Evolutionary conservation across 2,113 vertebrate species (phyloP), one percentile per base, ranked within the genome.

Genomic region (Apeltes quadracus): DNA sequence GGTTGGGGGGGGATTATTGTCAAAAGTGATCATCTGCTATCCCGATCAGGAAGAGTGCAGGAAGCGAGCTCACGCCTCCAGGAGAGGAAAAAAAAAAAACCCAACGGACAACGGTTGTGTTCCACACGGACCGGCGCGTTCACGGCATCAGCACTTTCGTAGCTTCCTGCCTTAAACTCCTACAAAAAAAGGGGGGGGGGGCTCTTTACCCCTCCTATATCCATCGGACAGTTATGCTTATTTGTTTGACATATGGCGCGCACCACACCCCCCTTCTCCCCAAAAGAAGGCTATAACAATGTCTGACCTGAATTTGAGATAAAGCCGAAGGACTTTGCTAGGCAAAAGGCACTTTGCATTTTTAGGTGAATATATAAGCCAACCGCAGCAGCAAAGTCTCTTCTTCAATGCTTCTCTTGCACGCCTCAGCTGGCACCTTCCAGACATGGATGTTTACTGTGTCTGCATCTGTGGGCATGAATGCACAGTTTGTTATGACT

Each of bases 261-360:
- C 82, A 88, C 87, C n/a, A n/a, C n/a, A n/a, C 82, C 83, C 63
- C 82, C 76, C 56, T 25, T 75, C 64, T 75, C 50, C 34, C 39
- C 4, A 34, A 6, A 34, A 34, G 1, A 7, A 70, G 66, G 84
- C 79, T 65, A 58, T 70, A 87, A 88, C 88, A 90, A 91, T 83
- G 82, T 89, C 63, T 91, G 90, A 91, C 86, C 88, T 91, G 82
- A 79, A 83, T 91, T 82, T 87, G 7, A 76, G 48, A 81, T 81
- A 76, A 84, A 82, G 84, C 81, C 75, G 55, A 20, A 8, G 41
- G 14, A 20, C 34, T 41, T 78, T 53, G 51, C 36, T 36, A 20
- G 36, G 23, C 61, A 48, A 57, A 62, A 75, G 14, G 2, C 54
- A 54, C 43, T 2, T 53, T 61, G 11, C 15, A 13, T 59, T 61